Evolutionary conservation across 2,888 invertebrate genomes (phyloP), one percentile per base, ranked within the genome.

Genomic region (Alcis repandata): DNA sequence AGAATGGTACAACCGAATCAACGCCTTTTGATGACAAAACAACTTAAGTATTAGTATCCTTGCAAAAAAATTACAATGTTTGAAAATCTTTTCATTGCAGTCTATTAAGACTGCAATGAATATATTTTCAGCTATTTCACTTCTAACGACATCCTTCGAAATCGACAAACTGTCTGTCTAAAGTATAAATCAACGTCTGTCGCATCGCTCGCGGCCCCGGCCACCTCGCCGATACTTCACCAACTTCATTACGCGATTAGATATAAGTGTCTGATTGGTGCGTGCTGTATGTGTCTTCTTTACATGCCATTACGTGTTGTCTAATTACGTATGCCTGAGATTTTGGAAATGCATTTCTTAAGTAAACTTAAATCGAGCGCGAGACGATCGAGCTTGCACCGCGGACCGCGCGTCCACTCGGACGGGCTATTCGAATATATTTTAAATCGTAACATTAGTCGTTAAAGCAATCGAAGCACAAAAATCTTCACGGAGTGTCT

Each of bases 311-410:
- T 85, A 32, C 65, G 65, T 60, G 86, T 87, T 86, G 84, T 88
- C 85, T 83, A 82, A 89, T 86, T 86, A 86, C 88, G 84, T 85
- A 84, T 90, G 91, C 77, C 81, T 89, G 90, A 77, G 82, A 80
- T 88, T 88, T 89, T 90, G 86, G 86, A 86, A 88, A 86, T 87
- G 89, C 89, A 91, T 91, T 92, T 92, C 89, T 91, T 90, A 27
- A 89, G 19, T 87, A 88, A 90, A 91, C 86, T 86, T 90, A 87
- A 76, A 75, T 83, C 79, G 79, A 80, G 80, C 79, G 86, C 78
- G 86, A 81, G 76, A 85, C 88, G 88, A 89, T 87, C 83, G 81
- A 74, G 89, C 89, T 87, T 84, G 91, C 91, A 91, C 92, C 92
- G 88, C 89, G 91, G 91, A 80, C 85, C 88, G 86, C 84, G 90